Percentiles rank a stretch among this genome's conserved stretches.
Conservation (phyloP, 2,888 invertebrate species). For the Callosobruchus maculatus region DNA sequence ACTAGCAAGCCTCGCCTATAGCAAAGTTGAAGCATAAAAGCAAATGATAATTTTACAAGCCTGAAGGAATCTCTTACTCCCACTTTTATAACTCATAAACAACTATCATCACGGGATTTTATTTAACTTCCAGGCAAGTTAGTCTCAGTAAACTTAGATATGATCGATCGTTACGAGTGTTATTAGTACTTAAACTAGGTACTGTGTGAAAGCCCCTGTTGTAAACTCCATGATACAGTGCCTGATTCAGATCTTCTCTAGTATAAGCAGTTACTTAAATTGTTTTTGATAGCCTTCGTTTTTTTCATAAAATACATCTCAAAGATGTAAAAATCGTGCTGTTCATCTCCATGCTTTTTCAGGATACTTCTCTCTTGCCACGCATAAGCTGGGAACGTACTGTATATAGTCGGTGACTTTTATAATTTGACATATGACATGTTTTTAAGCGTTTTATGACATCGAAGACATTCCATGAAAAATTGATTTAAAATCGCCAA, state of each 20-base stretch:
- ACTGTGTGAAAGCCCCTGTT: neutral
- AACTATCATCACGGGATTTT: neutral
- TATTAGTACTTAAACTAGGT: neutral
- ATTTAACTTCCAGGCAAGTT: neutral
- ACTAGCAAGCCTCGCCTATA: neutral
- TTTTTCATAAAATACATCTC: no score
- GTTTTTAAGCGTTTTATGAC: no score
- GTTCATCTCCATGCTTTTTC: no score
- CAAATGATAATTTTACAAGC: neutral
- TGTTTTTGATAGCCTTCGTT: no score
- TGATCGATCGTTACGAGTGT: neutral
- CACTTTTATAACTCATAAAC: neutral
- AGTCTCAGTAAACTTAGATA: neutral
- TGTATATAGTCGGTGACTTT: no score
- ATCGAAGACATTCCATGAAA: no score
- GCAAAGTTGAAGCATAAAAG: neutral
- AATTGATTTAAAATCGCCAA: no score
- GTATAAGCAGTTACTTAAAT: no score
- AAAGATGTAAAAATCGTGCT: no score
- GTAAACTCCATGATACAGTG: neutral
- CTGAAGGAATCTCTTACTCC: neutral
- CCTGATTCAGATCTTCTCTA: neutral
- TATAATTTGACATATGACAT: no score
- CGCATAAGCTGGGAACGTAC: no score
- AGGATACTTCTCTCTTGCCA: no score